A percentile compares a stretch with the other conserved stretches of the same genome.
Evolutionary conservation across 2,797 vertebrate species (phyloP).

Genomic region (Phrynocephalus vlangalii): DNA sequence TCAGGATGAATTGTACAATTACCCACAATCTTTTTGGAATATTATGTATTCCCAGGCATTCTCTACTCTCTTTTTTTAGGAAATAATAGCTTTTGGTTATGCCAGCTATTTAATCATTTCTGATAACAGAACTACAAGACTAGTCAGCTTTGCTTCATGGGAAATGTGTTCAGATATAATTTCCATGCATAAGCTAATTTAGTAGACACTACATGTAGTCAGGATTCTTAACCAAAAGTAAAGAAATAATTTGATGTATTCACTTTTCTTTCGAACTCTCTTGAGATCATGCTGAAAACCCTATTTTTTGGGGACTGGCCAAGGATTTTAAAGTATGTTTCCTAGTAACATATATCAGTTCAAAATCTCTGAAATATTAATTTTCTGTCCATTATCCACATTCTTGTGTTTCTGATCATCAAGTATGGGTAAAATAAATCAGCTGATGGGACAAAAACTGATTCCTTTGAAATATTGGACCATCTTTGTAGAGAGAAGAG

Average conservation of each 20-base stretch:
- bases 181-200: not conserved
- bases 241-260: not conserved
- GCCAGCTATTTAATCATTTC: not conserved
- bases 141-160: rapidly evolving
- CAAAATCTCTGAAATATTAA: not conserved
- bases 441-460: no score
- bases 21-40: not conserved
- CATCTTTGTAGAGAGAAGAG: not conserved
- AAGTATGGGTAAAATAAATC: no score
- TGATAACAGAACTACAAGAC: constrained; percentile 11
- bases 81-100: not conserved
- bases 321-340: not conserved
- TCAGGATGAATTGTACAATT: not conserved
- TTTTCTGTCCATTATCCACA: not conserved
- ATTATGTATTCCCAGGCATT: not conserved
- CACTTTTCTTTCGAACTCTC: not conserved
- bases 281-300: rapidly evolving
- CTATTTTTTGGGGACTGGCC: not conserved
- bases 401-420: rapidly evolving
- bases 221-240: not conserved
- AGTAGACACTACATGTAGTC: constrained; percentile 4
- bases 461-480: no score
- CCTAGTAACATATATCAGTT: not conserved
- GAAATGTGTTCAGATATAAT: not conserved
- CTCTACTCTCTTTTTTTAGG: not conserved